Conservation (phyloP, 2,113 vertebrate genomes). For the Proterorhinus semilunaris region DNA sequence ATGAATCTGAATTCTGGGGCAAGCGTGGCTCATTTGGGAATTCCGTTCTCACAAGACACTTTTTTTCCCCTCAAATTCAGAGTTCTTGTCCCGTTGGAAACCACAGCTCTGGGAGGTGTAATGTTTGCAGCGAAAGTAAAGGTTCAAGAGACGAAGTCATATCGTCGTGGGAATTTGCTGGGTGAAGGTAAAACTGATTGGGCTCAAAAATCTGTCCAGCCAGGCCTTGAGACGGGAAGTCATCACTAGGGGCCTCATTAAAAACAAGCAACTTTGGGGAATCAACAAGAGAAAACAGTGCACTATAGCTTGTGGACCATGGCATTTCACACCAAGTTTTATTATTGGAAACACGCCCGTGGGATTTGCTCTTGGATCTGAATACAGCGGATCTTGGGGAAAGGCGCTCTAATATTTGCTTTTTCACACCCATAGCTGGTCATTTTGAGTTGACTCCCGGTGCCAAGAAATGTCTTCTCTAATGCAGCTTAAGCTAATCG, state of each 20-base stretch:
- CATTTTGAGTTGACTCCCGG: conserved; percentile 30
- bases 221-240: conserved; percentile 38
- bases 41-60: conserved; percentile 34
- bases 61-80: conserved; percentile 55
- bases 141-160: conserved; percentile 44
- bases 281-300: conserved; percentile 43
- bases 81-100: conserved; percentile 42
- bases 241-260: conserved; percentile 68
- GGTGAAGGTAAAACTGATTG: conserved; percentile 56
- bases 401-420: conserved; percentile 15
- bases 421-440: conserved; percentile 22
- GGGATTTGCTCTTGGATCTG: conserved; percentile 33
- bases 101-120: conserved; percentile 24
- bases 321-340: conserved; percentile 37
- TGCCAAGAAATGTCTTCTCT: conserved; percentile 21
- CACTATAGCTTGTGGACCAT: conserved; percentile 12
- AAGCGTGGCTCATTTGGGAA: conserved; percentile 54
- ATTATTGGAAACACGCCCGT: conserved; percentile 33
- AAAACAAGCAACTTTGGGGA: conserved; percentile 53
- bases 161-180: conserved; percentile 57
- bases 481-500: conserved; percentile 37
- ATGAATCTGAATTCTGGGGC: conserved; percentile 62
- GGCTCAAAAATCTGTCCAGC: conserved; percentile 40
- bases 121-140: conserved; percentile 43
- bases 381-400: conserved; percentile 19